Conservation (phyloP, 1,140 invertebrate species). For the Phymastichus coffea region DNA sequence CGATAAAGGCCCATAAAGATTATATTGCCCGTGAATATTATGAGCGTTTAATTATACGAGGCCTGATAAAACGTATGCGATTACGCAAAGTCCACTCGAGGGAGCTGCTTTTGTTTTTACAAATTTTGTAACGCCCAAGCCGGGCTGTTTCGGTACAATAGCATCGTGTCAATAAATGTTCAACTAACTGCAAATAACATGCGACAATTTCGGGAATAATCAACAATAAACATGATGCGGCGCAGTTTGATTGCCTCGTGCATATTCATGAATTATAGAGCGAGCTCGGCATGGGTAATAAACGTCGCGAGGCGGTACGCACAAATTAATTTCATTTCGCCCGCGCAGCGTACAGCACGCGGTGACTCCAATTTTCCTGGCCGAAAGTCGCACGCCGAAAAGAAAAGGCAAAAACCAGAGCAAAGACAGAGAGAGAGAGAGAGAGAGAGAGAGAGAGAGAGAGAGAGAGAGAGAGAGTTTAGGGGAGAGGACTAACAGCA, state of each 20-base stretch:
- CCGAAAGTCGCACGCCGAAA: too few species aligned
- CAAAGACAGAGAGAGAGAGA: background rate
- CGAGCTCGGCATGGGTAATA: conserved; percentile 25
- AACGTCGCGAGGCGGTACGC: conserved; percentile 19
- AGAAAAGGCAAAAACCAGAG: background rate
- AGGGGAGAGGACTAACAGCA: too few species aligned
- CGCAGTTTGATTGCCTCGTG: conserved; percentile 19
- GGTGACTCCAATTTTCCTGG: too few species aligned
- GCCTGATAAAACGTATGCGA: conserved; percentile 23
- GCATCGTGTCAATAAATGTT: conserved; percentile 10
- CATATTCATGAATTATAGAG: conserved; percentile 25
- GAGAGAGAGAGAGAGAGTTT: too few species aligned
- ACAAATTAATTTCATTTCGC: conserved; percentile 30
- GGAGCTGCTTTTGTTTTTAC: too few species aligned
- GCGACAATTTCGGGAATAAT: conserved; percentile 25
- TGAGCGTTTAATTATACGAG: conserved; percentile 14
- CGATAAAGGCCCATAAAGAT: conserved; percentile 23
- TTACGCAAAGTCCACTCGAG: too few species aligned
- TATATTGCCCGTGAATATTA: conserved; percentile 14
- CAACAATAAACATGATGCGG: conserved; percentile 16
- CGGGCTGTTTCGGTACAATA: too few species aligned
- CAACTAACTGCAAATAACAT: conserved; percentile 23
- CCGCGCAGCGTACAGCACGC: background rate
- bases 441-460: background rate
- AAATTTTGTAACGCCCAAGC: too few species aligned